Conservation (phyloP, 2,113 vertebrate genomes). For the Cinclus mexicanus region DNA sequence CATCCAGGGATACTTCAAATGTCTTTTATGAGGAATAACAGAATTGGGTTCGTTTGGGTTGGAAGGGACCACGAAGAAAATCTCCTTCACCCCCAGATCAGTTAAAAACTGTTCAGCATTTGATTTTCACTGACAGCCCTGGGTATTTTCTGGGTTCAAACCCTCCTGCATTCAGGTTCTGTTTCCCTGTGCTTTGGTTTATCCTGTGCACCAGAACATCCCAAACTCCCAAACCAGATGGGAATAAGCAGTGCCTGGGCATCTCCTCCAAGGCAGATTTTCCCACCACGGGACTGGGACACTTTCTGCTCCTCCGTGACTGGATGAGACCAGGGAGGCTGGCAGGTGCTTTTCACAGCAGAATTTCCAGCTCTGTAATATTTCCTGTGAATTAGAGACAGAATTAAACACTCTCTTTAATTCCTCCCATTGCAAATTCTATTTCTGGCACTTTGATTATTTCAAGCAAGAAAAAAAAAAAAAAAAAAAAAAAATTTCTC, state of each 20-base stretch:
- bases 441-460: background rate
- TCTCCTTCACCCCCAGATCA: accelerated
- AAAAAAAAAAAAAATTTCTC: background rate
- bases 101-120: accelerated
- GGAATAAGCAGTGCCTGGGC: too few species aligned
- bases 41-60: background rate
- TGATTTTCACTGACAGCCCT: too few species aligned
- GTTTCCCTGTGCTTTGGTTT: accelerated
- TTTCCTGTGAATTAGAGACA: background rate
- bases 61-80: background rate
- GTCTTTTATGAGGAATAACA: background rate
- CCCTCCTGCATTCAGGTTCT: accelerated
- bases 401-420: background rate
- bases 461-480: background rate
- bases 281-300: background rate
- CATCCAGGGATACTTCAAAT: background rate
- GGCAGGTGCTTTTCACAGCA: background rate
- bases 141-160: accelerated
- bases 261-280: accelerated
- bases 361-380: background rate
- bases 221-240: accelerated
- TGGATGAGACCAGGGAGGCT: accelerated
- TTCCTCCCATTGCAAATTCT: background rate
- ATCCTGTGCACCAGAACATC: accelerated
- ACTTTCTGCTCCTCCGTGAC: accelerated